Base-by-base conservation (phyloP, 1,140 invertebrate genomes). In the Aricia agestis region DNA sequence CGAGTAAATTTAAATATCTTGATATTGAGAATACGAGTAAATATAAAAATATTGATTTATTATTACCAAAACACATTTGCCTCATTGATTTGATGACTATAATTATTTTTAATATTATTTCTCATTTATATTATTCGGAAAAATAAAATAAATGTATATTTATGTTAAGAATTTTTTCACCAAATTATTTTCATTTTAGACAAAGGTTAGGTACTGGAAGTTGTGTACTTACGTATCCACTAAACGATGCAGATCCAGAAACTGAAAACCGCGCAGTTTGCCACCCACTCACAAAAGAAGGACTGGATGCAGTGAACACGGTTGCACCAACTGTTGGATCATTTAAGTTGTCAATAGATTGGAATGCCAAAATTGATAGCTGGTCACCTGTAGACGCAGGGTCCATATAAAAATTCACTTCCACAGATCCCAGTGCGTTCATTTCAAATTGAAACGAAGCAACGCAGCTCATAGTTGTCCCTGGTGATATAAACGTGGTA, bases 241-340 rank as follows among this genome's bases (percentile, higher is more conserved):
- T 61, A 42, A 70, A 70, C 0, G 18, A 25, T 45, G 59, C 58
- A 15, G 19, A 42, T 70, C 68, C 68, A 25, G 17, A 63, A 41
- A 70, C 9, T 42, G 58, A 4, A 17, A 70, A 13, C 19, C 68
- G 68, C 4, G 36, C 58, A 4, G 59, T 70, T 25, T 70, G 68
- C 68, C 68, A 70, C 10, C 68, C 68, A 31, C 61, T 70, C 17
- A 70, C 59, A 65, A 70, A 70, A 25, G 59, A 6, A 15, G 68
- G 36, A 15, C 36, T 70, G 4, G 68, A 58, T 15, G 59, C 58
- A 42, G 17, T 70, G 6, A 65, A 10, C 5, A 61, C 17, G 13
- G 19, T 19, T 6, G 36, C 2, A 45, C 68, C 68, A 65, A 65
- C 59, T 4, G 68, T 70, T 25, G 68, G 68, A 45, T 70, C 58